Base-by-base conservation (phyloP, 2,888 invertebrate species). In the Pristionchus exspectatus region DNA sequence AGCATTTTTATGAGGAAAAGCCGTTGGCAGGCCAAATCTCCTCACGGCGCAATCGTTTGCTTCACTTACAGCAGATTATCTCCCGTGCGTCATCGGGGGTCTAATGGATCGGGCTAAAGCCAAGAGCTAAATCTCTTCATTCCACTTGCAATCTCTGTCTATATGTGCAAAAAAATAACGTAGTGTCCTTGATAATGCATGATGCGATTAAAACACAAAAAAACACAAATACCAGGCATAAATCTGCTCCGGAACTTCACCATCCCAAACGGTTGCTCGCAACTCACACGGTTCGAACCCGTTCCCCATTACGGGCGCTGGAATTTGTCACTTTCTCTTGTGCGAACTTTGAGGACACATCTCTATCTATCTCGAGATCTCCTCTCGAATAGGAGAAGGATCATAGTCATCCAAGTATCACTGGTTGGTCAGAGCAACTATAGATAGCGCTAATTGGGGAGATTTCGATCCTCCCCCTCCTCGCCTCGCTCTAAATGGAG, bases 261-360 rank as follows among this genome's bases (percentile, higher is more conserved):
- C 24, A 30, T 33, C 16, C 33, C 16, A 74, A 74, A 21, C 30
- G 50, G 24, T 16, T 24, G 50, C 1, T 50, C 83, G 54, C 83
- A 50, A 50, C 83, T 16, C n/a, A 14, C 44, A 50, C 44, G 38
- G 2, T 38, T 4, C 54, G 83, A 56, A 83, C 56, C 83, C 54
- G 56, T 54, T 56, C 50, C 83, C 18, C 2, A n/a, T 33, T 74
- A 9, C 44, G 44, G 44, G 44, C 4, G 33, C 50, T 12, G 50
- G 44, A 56, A 56, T n/a, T 24, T 50, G 50, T 50, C 54, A 83
- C 56, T 56, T 50, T 54, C 50, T 54, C 50, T 59, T 66, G 27
- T 27, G 72, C 83, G 83, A 54, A 54, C 83, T 83, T 83, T 56
- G 50, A 54, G 54, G 56, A 27, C 56, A n/a, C 16, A 33, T 59